Evolutionary conservation across 2,888 invertebrate genomes (phyloP), one percentile per base, ranked within the genome.

Genomic region (Dolichomitus sp.): DNA sequence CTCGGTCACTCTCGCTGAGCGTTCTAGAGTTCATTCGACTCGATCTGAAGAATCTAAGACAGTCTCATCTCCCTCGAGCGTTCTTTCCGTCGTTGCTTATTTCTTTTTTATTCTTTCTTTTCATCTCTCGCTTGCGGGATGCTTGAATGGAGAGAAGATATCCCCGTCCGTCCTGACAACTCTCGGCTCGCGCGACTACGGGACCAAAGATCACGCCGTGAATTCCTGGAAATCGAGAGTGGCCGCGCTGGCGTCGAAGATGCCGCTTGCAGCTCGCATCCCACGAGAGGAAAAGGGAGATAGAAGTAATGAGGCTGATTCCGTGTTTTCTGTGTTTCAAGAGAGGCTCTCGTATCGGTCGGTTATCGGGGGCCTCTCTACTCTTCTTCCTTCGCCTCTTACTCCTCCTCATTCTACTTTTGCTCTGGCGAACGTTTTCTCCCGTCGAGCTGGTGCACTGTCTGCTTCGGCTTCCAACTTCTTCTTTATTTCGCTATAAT

Each of bases 271-370:
- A n/a, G 33, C 45, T 5, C 1, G 27, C 45, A 40, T 27, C 69
- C 37, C 72, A 63, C 68, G 50, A 68, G 74, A 45, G 70, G 61
- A 37, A 59, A 30, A 57, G 52, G 85, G 86, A 91, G 92, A 92
- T 91, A 90, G 88, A 91, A 92, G 92, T 92, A 92, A 92, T 90
- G 92, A 92, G 91, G 91, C 89, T 92, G 91, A 92, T 91, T 91
- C 90, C 90, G 89, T 92, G 90, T 90, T 92, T 92, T 92, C 91
- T 90, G 91, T 90, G 88, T 91, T 92, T 92, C 89, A 87, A 91
- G 89, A 90, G 88, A 87, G 88, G 88, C 89, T 85, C 80, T 75
- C 86, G 87, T 92, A 92, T 92, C 92, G 90, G 87, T 50, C 85
- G 89, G 89, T 92, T 92, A 93, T 92, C 91, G 89, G 88, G 57